Base-by-base conservation (phyloP, 2,888 invertebrate genomes). In the Nemurella pictetii region DNA sequence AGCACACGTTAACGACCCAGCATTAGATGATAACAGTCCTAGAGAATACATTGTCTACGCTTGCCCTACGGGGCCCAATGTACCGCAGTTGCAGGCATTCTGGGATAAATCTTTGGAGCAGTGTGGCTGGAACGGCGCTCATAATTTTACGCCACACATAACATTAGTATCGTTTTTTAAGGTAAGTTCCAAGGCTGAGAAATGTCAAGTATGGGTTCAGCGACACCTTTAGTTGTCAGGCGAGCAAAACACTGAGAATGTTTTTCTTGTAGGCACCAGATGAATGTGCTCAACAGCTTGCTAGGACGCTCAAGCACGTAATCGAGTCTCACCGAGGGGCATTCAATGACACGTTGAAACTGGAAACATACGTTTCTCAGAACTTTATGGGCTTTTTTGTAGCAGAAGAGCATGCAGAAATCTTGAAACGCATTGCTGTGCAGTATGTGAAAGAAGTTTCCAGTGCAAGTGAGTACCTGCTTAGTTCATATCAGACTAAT, bases 321-420 rank as follows among this genome's bases (percentile, higher is more conserved):
- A 93, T 95, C 87, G 94, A 95, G 87, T 92, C 86, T 32, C 86
- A 87, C 12, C 87, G 86, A 77, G 85, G 86, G 25, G 87, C 88
- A 25, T 91, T 96, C 29, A 92, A 93, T 87, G 87, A 86, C 15
- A 86, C 87, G 25, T 85, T 90, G n/a, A 87, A 88, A 26, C 90
- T 97, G 83, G 97, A 97, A 89, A 94, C 95, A 0, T 97, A 97
- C 88, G 94, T 95, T 82, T 97, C 97, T 32, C 95, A 94, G 26
- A 97, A 97, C 90, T 98, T 97, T 89, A 96, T 98, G 95, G 98
- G 97, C 0, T 93, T 97, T 82, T 97, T 97, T 91, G 94, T 97
- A 0, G 94, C 95, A 20, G 96, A 97, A 87, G 93, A 95, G 87
- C 95, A 96, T 91, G 96, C 96, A 0, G 95, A 95, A 87, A 95